Evolutionary conservation across 37 sponge, comb jelly and placozoan genomes (phyloP), one percentile per base, ranked within the genome.

Genomic region (Lycopodina hypogea): DNA sequence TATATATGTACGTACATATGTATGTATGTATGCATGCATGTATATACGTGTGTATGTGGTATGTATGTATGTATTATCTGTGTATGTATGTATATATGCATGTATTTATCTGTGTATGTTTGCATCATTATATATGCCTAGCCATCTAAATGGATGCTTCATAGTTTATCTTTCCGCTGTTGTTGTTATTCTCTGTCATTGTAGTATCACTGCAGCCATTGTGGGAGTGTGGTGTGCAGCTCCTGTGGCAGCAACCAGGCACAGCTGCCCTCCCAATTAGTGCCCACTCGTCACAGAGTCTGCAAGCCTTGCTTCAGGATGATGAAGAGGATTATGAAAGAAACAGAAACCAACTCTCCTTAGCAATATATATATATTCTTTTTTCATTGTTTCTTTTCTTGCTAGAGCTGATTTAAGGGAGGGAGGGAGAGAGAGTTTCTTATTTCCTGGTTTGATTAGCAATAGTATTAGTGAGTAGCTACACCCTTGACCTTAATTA

Each of bases 171-270:
- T 42, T 12, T 6, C n/a, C n/a, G n/a, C n/a, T n/a, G n/a, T n/a
- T n/a, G n/a, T 78, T 33, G 53, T 7, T 41, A 61, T 48, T 39
- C 26, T 76, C 24, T 75, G 17, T 45, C 21, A 15, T 24, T 79
- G n/a, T 40, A 86, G 86, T 86, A 89, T 74, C 89, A 89, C 53
- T 89, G 89, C 58, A 72, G 89, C 41, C 71, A 60, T 50, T 89
- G 89, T 76, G 89, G 89, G 7, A 14, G 51, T 35, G 89, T 89
- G 33, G 64, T 73, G 51, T 89, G 89, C 75, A 59, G 75, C 22
- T 17, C 60, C 1, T 89, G 89, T 75, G 79, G 75, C 26, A 75
- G 69, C 50, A 35, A 83, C 68, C 80, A 79, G 45, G 81, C 84
- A 12, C 75, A 79, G 0, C 36, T 89, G n/a, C 84, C 74, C 42